Conservation (phyloP, 2,888 invertebrate genomes). For the Pseudanteris insignis region DNA sequence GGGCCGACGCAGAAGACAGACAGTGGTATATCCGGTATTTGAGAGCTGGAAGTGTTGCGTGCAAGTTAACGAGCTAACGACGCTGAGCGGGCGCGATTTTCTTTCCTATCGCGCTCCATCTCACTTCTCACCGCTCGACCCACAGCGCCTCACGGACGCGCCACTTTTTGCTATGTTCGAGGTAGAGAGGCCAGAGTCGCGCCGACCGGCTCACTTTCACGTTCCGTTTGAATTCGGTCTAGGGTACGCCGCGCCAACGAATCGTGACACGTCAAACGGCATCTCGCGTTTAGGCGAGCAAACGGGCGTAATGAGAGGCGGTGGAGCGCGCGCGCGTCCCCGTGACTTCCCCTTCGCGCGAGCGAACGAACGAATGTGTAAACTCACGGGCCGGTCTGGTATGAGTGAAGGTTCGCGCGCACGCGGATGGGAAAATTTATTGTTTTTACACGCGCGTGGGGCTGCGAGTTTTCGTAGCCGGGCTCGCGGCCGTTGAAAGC, state of each 20-base stretch:
- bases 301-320: constrained; percentile 31
- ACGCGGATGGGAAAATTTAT: constrained; percentile 27
- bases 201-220: constrained; percentile 31
- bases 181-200: constrained; percentile 36
- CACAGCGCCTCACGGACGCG: constrained; percentile 46
- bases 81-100: constrained; percentile 66
- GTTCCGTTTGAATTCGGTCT: constrained; percentile 21
- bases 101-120: constrained; percentile 66
- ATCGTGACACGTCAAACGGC: constrained; percentile 29
- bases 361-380: constrained; percentile 5
- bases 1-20: constrained; percentile 48
- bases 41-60: constrained; percentile 66
- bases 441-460: constrained; percentile 19
- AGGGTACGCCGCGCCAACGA: constrained; percentile 19
- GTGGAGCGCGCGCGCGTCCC: no score
- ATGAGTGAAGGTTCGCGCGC: constrained; percentile 13
- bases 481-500: constrained; percentile 12
- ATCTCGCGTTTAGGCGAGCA: constrained; percentile 23
- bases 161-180: constrained; percentile 44
- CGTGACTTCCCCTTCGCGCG: background rate
- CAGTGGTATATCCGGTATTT: constrained; percentile 64
- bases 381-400: no score
- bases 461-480: constrained; percentile 12
- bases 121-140: constrained; percentile 60
- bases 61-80: constrained; percentile 67